Conservation (phyloP, 2,888 invertebrate genomes). For the Magallana nippona region DNA sequence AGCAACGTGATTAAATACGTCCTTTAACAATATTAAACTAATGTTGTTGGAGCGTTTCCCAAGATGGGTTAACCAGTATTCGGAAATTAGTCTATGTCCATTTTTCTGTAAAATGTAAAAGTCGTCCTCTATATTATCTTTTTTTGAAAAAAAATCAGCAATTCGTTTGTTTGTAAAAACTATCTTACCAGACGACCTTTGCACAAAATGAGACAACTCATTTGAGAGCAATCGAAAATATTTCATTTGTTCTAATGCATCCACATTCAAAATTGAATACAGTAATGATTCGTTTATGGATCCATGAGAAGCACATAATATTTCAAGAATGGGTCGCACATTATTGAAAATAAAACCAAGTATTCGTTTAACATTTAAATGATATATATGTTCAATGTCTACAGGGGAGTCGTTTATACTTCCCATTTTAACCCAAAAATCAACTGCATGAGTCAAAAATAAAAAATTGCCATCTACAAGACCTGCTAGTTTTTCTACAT, state of each 20-base stretch:
- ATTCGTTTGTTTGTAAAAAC: constrained; percentile 29
- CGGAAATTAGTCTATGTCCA: constrained; percentile 34
- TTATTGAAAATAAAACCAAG: neutral
- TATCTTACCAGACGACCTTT: too few relatives aligned
- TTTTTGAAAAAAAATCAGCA: constrained; percentile 37
- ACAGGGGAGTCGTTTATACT: neutral
- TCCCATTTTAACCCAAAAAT: constrained; percentile 9
- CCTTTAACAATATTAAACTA: neutral
- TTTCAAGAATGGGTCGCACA: constrained; percentile 30
- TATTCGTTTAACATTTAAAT: constrained; percentile 38
- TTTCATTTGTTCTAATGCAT: neutral
- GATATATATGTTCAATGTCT: constrained; percentile 21
- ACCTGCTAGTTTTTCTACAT: neutral
- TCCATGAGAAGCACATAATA: constrained; percentile 33
- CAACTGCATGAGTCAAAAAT: constrained; percentile 20
- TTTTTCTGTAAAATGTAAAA: constrained; percentile 35
- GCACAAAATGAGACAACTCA: constrained; percentile 35
- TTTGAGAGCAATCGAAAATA: constrained; percentile 23
- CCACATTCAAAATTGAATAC: constrained; percentile 5
- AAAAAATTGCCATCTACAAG: constrained; percentile 32
- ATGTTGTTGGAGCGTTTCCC: neutral
- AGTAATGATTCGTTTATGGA: neutral
- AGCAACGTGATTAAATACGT: neutral
- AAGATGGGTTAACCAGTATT: constrained; percentile 17
- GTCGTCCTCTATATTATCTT: neutral